These are phyloP conservation scores for Scolopax bukidnonensis DNA, from an alignment of 2,797 vertebrate species.

Conservation along the genomic window DNA sequence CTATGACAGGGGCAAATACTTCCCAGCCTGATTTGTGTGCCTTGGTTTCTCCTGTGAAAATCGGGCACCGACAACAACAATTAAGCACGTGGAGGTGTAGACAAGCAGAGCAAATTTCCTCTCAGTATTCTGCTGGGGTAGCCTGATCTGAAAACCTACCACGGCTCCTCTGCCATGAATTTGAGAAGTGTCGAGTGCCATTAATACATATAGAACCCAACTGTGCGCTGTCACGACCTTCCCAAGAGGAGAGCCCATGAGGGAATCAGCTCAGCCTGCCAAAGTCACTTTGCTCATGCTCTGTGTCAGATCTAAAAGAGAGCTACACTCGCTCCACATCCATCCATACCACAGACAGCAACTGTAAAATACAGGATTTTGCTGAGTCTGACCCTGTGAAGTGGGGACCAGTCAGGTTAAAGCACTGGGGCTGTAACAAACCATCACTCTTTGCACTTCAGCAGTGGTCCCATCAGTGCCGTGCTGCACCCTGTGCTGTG, in stretches of 20 bases:
- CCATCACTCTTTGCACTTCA: not conserved
- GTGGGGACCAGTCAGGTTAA: not conserved
- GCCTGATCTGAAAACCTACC: not conserved
- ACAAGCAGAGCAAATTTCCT: not conserved
- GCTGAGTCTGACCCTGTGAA: not conserved
- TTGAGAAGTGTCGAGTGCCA: not conserved
- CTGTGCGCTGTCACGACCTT: not conserved
- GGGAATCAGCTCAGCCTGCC: not conserved
- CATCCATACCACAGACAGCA: fast-evolving
- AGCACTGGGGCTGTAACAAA: not conserved
- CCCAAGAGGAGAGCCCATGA: not conserved
- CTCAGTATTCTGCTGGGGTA: not conserved
- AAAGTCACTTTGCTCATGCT: not conserved
- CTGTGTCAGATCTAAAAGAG: not conserved
- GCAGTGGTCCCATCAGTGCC: not conserved
- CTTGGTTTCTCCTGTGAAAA: not conserved
- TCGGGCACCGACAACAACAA: not conserved
- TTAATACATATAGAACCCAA: not conserved
- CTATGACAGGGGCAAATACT: not conserved
- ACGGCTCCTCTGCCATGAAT: not conserved
- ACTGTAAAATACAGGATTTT: not conserved
- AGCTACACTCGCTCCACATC: not conserved
- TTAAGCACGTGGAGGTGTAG: fast-evolving
- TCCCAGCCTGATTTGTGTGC: not conserved
- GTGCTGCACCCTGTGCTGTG: not conserved